Conservation (phyloP, 2,113 vertebrate genomes). For the Hypanus sabinus region DNA sequence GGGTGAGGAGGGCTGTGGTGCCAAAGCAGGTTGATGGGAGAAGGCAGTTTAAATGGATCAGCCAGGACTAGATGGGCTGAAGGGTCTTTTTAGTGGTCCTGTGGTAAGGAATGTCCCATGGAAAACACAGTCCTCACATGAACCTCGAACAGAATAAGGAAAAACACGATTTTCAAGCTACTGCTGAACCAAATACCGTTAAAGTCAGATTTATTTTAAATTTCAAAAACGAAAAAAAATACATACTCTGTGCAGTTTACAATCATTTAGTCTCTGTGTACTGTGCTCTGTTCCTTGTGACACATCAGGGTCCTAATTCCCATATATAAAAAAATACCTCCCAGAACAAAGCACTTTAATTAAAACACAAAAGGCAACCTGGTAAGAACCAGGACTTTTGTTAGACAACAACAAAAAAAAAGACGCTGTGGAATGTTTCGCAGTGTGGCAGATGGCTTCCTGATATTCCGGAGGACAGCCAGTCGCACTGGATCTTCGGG, state of each 20-base stretch:
- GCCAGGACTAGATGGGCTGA: too few relatives aligned
- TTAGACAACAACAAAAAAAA: neutral
- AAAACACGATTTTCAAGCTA: too few relatives aligned
- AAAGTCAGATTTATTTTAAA: slow-evolving; percentile 13
- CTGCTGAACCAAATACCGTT: neutral
- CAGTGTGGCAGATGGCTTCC: neutral
- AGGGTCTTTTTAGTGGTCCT: too few relatives aligned
- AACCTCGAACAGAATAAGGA: too few relatives aligned
- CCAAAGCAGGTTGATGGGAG: too few relatives aligned
- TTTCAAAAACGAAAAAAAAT: neutral
- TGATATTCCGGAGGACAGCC: too few relatives aligned
- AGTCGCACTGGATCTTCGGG: too few relatives aligned
- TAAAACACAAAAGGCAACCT: neutral
- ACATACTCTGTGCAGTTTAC: slow-evolving; percentile 7
- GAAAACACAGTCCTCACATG: too few relatives aligned
- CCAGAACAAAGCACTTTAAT: neutral
- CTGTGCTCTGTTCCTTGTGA: neutral
- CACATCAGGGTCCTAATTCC: neutral
- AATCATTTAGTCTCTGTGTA: slow-evolving; percentile 10
- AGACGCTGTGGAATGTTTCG: neutral
- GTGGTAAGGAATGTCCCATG: too few relatives aligned
- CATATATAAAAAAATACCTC: neutral
- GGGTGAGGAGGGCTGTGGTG: too few relatives aligned
- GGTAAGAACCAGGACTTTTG: neutral
- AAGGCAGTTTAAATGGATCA: too few relatives aligned